Evolutionary conservation across 2,113 vertebrate genomes (phyloP), one percentile per base, ranked within the genome.

Genomic region (Hucho hucho): DNA sequence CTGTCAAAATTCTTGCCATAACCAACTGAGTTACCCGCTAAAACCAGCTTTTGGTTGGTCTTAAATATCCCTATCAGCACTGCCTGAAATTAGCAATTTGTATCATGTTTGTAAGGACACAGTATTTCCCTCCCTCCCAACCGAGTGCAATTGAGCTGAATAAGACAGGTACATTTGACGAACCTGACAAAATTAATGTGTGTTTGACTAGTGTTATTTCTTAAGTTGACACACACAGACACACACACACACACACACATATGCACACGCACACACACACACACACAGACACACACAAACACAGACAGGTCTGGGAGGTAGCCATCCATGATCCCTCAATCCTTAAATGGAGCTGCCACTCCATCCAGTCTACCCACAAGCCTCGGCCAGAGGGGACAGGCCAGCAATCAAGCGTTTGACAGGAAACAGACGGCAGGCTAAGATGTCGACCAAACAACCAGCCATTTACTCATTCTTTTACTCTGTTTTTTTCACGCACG

Each of bases 341-440:
- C 82, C 80, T 79, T 77, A 87, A 89, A 79, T 73, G 72, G 77
- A 59, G 56, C 78, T 83, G 83, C 85, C 81, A 79, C 81, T 69
- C 73, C 56, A 53, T 79, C 76, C 78, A 80, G 84, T 79, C 83
- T 82, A 66, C 70, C 83, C 76, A 73, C 56, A 80, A 83, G 83
- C 77, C 81, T 82, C 53, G 67, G 78, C 66, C 24, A n/a, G 82
- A 75, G 75, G 78, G 75, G 85, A 79, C 53, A 74, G 84, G 84
- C 83, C 85, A 84, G 79, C 81, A 74, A 78, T 87, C 87, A 82
- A 86, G 75, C 71, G 64, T 66, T 73, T 89, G 84, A 84, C 84
- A 88, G 81, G 81, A 84, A 88, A 87, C 84, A 78, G 81, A 72
- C 90, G 80, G 87, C 63, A 74, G 2, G 76, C 78, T 73, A 76